phyloP scores from a whole-genome alignment of 2,113 vertebrate genomes.

The Sarotherodon lohbergeri region DNA sequence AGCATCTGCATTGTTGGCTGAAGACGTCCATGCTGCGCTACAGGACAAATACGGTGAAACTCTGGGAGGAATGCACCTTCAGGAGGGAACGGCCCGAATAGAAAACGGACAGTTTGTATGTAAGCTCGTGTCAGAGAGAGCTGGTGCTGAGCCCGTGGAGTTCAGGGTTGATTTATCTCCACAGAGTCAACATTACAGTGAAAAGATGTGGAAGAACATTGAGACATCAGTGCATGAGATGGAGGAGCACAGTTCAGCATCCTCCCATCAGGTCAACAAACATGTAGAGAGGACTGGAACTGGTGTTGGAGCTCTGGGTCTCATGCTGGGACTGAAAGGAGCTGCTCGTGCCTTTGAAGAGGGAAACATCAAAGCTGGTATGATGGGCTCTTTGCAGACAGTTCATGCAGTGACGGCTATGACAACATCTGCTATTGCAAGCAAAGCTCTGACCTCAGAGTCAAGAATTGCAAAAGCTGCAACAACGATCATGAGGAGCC shows the following conservation, averaged over 20 bases:
- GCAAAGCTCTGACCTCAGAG: background rate
- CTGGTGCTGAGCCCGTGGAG: background rate
- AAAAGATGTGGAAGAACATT: background rate
- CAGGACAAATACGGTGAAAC: background rate
- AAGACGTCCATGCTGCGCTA: background rate
- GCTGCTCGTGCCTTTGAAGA: slow-evolving; percentile 15
- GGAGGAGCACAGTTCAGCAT: background rate
- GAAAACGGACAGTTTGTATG: slow-evolving; percentile 22
- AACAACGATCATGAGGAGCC: background rate
- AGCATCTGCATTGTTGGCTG: background rate
- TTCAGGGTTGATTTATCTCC: background rate
- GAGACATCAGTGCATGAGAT: background rate
- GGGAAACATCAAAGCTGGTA: background rate
- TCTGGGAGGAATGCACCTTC: background rate
- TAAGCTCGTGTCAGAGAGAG: background rate
- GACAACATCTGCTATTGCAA: background rate
- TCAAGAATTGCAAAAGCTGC: background rate
- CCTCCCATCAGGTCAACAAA: background rate
- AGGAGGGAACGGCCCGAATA: background rate
- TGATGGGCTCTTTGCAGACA: background rate
- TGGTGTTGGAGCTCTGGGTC: background rate
- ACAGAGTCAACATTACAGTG: background rate
- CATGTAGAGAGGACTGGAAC: background rate
- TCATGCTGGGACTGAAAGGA: slow-evolving; percentile 34
- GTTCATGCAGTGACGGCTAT: slow-evolving; percentile 5